These are phyloP conservation scores for Cephalopholis sonnerati DNA, from an alignment of 2,113 vertebrate genomes.

Conservation along the genomic window DNA sequence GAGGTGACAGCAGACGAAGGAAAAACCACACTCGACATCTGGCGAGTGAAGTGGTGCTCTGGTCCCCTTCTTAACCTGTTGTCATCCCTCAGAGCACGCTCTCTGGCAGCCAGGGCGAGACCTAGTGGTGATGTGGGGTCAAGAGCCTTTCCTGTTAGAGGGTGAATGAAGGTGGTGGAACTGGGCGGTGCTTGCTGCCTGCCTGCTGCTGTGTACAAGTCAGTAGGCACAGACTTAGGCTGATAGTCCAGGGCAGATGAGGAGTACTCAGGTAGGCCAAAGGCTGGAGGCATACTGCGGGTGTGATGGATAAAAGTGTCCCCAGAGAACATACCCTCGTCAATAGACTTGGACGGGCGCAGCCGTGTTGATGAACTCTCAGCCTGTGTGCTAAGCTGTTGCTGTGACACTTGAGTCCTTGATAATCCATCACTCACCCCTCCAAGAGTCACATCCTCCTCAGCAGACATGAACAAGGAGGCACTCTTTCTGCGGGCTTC, in stretches of 20 bases:
- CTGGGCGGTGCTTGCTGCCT: constrained; percentile 62
- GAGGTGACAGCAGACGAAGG: constrained; percentile 81
- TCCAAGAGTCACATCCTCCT: constrained; percentile 81
- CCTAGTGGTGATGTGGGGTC: constrained; percentile 93
- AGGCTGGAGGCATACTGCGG: constrained; percentile 87
- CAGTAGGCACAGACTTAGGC: constrained; percentile 85
- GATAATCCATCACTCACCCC: constrained; percentile 67
- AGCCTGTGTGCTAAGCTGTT: constrained; percentile 74
- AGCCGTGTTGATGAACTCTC: constrained; percentile 84
- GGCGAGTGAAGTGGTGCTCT: constrained; percentile 84
- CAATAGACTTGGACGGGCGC: constrained; percentile 93
- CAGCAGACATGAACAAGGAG: constrained; percentile 93
- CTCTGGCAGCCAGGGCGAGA: constrained; percentile 91
- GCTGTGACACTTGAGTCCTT: constrained; percentile 80
- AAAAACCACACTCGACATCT: constrained; percentile 80
- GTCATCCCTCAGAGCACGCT: constrained; percentile 91
- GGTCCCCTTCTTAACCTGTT: constrained; percentile 79
- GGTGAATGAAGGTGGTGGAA: constrained; percentile 91
- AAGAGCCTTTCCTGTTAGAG: constrained; percentile 92
- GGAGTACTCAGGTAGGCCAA: constrained; percentile 86
- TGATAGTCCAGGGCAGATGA: constrained; percentile 83
- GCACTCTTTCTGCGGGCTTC: constrained; percentile 91
- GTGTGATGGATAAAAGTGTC: constrained; percentile 91
- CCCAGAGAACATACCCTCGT: constrained; percentile 94
- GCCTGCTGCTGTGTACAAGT: constrained; percentile 80